A percentile compares a stretch with the other conserved stretches of the same genome.
These are phyloP conservation scores for Tyto alba DNA, from an alignment of 2,113 vertebrate species.

Conservation along the genomic window DNA sequence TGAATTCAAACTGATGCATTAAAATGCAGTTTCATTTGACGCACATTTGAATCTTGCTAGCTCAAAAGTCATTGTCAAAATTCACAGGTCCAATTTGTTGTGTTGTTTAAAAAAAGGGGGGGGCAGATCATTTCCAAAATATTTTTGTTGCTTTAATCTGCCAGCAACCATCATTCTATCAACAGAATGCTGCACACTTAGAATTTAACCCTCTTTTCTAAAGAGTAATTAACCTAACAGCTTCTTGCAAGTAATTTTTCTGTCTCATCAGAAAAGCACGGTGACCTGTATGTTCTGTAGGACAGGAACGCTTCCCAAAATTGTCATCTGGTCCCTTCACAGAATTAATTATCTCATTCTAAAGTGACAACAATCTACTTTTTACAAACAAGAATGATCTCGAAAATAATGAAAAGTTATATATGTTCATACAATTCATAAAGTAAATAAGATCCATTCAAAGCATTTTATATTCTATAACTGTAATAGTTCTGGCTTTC, in stretches of 20 bases:
- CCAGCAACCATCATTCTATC: neutral
- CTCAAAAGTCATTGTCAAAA: neutral
- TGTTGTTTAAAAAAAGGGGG: neutral
- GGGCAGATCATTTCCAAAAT: neutral
- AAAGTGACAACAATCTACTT: neutral
- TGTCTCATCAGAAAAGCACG: conserved; percentile 24
- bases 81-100: neutral
- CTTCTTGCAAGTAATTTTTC: conserved; percentile 37
- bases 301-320: conserved; percentile 12
- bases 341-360: neutral
- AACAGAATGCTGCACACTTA: conserved; percentile 24
- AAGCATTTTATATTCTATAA: neutral
- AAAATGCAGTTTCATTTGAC: neutral
- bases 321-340: neutral
- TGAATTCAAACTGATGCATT: neutral
- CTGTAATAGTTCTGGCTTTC: neutral
- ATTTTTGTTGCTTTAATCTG: conserved; percentile 40
- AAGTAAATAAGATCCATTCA: neutral
- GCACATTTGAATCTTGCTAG: neutral
- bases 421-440: neutral
- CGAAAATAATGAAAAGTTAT: neutral
- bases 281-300: neutral
- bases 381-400: neutral
- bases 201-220: conserved; percentile 24
- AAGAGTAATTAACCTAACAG: conserved; percentile 65